Conservation (phyloP, 1,140 invertebrate genomes). For the Maniola jurtina region DNA sequence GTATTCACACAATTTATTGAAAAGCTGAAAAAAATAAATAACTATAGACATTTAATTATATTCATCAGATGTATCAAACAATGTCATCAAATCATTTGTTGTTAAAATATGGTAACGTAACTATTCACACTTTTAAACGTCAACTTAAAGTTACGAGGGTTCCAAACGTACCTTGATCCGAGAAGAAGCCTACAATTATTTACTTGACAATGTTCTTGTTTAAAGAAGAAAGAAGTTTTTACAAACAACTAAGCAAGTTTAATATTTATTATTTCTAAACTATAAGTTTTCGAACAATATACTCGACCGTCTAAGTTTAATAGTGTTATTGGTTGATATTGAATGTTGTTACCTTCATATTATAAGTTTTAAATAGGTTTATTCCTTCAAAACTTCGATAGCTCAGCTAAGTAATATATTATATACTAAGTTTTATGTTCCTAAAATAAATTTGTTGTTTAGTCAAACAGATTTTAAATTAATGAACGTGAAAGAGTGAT, state of each 20-base stretch:
- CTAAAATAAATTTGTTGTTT: background rate
- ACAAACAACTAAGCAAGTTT: background rate
- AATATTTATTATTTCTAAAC: background rate
- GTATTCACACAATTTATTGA: no score
- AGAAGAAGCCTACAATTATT: no score
- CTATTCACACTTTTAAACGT: no score
- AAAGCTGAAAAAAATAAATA: no score
- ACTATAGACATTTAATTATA: no score
- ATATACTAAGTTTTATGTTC: background rate
- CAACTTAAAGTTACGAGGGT: no score
- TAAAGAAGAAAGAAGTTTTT: background rate
- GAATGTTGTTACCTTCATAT: background rate
- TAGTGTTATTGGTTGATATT: background rate
- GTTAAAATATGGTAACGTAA: no score
- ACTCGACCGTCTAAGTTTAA: slow-evolving; percentile 1
- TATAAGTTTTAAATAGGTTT: background rate
- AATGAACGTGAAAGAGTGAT: no score
- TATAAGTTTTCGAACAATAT: background rate
- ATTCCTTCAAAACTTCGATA: background rate
- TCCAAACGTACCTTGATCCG: no score
- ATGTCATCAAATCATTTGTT: no score
- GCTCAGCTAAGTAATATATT: background rate
- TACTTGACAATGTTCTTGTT: background rate
- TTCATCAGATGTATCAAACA: no score
- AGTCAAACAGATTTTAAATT: no score